Base-by-base conservation (phyloP, 92 coral and sea anemone species). In the Metridium senile region DNA sequence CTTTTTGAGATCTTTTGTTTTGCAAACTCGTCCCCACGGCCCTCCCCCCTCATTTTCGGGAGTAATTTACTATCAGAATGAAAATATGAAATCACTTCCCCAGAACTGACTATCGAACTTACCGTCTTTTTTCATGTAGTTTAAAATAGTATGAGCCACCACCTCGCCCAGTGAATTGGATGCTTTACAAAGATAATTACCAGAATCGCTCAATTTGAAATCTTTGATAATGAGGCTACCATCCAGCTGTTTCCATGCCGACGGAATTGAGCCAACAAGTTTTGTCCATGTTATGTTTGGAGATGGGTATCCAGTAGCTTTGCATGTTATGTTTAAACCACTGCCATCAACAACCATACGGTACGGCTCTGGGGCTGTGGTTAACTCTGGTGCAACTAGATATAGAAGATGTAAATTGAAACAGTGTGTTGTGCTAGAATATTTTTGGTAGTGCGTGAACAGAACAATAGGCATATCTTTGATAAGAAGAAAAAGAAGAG, bases 231-330 rank as follows among this genome's bases (percentile, higher is more conserved):
- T 26, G 21, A 63, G 26, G 32, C 21, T 29, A 26, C 69, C 69
- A 1, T 63, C 69, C 26, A 21, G 69, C 34, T 63, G 69, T 18
- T 35, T 29, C 34, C 69, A 27, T 26, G 31, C 4, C 26, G 45
- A 27, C 19, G 69, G 10, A 26, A 63, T 31, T 9, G 39, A 26
- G 9, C 69, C 35, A 10, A 27, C 13, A 1, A 63, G 39, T 0
- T 32, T 63, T 22, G 69, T 19, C 69, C 69, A 63, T 22, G 69
- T 63, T n/a, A 63, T 63, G 35, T 27, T 35, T 63, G 69, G 45
- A 28, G 11, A 11, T 27, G 69, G 69, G 32, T 26, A 63, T 22
- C 69, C 69, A 26, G n/a, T 30, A n/a, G 33, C 69, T 29, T 63
- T 0, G 34, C 69, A 63, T 63, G 69, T 63, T 19, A 63, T 18